Percentiles rank a stretch among this genome's conserved stretches.
These are phyloP conservation scores for Todiramphus chloris DNA, from an alignment of 2,113 vertebrate genomes.

Conservation along the genomic window DNA sequence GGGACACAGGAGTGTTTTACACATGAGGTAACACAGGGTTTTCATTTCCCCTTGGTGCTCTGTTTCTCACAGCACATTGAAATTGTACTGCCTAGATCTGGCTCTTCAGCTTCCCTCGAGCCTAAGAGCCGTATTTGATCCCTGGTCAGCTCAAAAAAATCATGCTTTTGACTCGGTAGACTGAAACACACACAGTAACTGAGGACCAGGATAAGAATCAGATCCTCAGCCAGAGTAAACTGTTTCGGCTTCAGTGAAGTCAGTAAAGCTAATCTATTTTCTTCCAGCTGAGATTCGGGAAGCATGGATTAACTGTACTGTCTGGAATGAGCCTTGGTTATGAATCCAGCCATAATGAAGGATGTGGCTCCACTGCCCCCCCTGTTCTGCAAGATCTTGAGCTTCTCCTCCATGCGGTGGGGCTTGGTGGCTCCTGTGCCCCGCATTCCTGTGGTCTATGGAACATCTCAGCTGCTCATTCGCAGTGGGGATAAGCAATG, in stretches of 20 bases:
- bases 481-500: accelerated
- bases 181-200: background rate
- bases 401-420: accelerated
- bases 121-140: background rate
- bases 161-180: background rate
- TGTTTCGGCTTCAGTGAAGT: background rate
- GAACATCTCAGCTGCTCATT: background rate
- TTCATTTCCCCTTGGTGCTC: background rate
- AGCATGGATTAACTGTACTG: constrained; percentile 19
- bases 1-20: background rate
- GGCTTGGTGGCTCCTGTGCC: background rate
- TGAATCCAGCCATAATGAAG: background rate
- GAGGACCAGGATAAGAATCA: background rate
- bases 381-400: background rate
- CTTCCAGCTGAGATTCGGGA: constrained; percentile 18
- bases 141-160: background rate
- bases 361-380: background rate
- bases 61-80: background rate
- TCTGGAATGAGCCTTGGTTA: constrained; percentile 27
- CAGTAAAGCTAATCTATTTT: constrained; percentile 50
- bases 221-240: background rate
- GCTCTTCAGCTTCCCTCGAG: background rate
- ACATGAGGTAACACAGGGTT: background rate
- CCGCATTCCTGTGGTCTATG: background rate
- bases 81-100: background rate